A percentile compares a stretch with the other conserved stretches of the same genome.
Conservation (phyloP, 2,113 vertebrate species). For the Rhea pennata region DNA sequence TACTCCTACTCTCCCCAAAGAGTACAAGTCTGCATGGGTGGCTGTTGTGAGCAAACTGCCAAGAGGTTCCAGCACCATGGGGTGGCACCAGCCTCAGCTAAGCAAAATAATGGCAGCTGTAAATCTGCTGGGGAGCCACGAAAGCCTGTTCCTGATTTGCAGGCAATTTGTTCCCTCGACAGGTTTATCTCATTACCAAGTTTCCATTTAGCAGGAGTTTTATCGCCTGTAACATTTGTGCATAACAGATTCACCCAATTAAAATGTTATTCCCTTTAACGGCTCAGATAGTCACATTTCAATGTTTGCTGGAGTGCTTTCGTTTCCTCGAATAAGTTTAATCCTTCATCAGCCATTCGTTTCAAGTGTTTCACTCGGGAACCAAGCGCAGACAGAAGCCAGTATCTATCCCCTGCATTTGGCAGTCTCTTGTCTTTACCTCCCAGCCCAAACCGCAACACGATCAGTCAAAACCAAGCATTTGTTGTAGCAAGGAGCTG, state of each 20-base stretch:
- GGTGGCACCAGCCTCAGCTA: not conserved
- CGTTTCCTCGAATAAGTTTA: not conserved
- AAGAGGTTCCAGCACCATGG: not conserved
- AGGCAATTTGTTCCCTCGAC: not conserved
- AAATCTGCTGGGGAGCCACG: not conserved
- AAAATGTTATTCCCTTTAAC: not conserved
- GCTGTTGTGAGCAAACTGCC: not conserved
- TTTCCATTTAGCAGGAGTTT: not conserved
- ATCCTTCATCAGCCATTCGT: not conserved
- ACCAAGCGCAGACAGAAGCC: rapidly evolving
- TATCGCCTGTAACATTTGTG: not conserved
- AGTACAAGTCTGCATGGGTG: rapidly evolving
- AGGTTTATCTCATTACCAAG: not conserved
- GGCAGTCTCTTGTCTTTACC: not conserved
- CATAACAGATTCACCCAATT: not conserved
- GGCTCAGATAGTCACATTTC: not conserved
- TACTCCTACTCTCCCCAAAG: rapidly evolving
- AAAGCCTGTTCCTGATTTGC: not conserved
- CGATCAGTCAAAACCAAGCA: not conserved
- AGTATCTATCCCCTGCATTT: no score
- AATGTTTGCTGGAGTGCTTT: not conserved
- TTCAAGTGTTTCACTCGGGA: not conserved
- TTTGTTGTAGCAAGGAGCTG: not conserved
- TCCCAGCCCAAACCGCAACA: not conserved
- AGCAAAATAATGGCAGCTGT: not conserved